phyloP scores from a whole-genome alignment of 2,113 vertebrate genomes.

The Nesoenas mayeri region DNA sequence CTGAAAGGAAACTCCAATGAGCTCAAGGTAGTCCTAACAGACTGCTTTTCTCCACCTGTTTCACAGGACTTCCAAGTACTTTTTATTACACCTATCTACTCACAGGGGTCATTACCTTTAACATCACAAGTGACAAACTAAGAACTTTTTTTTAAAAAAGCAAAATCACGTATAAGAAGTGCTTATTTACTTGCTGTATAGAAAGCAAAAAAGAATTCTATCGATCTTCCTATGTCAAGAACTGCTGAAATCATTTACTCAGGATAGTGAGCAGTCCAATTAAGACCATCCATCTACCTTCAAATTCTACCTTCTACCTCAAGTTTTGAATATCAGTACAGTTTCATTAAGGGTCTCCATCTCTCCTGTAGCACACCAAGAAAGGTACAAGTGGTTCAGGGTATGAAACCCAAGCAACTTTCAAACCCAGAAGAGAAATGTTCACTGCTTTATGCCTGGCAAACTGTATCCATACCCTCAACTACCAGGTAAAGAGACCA shows the following conservation, averaged over 20 bases:
- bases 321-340: neutral
- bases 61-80: neutral
- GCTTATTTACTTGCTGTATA: neutral
- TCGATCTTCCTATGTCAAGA: neutral
- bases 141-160: accelerated
- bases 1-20: neutral
- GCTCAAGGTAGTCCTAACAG: neutral
- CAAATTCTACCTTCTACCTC: neutral
- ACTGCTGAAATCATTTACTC: neutral
- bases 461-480: neutral
- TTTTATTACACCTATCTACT: neutral
- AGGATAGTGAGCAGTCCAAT: accelerated
- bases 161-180: neutral
- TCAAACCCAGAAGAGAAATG: neutral
- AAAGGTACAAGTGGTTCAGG: neutral
- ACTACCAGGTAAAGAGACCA: neutral
- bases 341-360: neutral
- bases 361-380: neutral
- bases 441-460: neutral
- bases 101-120: neutral
- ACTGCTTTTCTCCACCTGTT: neutral
- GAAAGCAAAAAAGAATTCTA: neutral
- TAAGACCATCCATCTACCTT: neutral
- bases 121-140: neutral
- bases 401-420: neutral